Base-by-base conservation (phyloP, 2,888 invertebrate species). In the Leucophora obtusa region DNA sequence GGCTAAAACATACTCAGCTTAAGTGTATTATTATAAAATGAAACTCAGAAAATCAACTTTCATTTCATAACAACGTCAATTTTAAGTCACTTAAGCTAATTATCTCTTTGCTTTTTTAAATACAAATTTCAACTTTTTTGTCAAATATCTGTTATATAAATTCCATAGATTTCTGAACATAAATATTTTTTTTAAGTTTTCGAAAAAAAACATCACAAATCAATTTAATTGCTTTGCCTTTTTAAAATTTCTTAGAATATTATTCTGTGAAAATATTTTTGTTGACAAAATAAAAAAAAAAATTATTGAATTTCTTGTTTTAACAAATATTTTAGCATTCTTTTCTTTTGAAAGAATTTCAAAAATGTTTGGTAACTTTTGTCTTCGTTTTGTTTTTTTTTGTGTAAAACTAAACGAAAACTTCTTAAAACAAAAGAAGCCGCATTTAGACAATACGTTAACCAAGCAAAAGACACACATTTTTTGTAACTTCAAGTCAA, bases 221-320 rank as follows among this genome's bases (percentile, higher is more conserved):
- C 43, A 47, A 47, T 47, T n/a, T n/a, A 47, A 47, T 47, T n/a
- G 5, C 43, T 5, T 1, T 47, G 6, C 14, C n/a, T 5, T 3
- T n/a, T n/a, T n/a, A 2, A n/a, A n/a, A 28, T 28, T 47, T 47
- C 43, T 54, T 54, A 21, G 24, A 54, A 54, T 54, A 21, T 18
- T 53, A 18, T 53, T 11, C 2, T 53, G 17, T 18, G 53, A 53
- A 53, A 53, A 18, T n/a, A 53, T 53, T 58, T 54, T n/a, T 47
- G 43, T 47, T 47, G n/a, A 1, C 28, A 56, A 28, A 28, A 47
- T 7, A 21, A 60, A 2, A 28, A 51, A 33, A n/a, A n/a, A 50
- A 60, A 60, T 59, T 59, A 53, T 66, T 66, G 66, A 66, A 66
- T 66, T 66, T 54, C 66, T 66, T 70, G 60, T 50, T 66, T n/a